Evolutionary conservation across 1,140 invertebrate species (phyloP).

Genomic region (Xylocopa sonorina): DNA sequence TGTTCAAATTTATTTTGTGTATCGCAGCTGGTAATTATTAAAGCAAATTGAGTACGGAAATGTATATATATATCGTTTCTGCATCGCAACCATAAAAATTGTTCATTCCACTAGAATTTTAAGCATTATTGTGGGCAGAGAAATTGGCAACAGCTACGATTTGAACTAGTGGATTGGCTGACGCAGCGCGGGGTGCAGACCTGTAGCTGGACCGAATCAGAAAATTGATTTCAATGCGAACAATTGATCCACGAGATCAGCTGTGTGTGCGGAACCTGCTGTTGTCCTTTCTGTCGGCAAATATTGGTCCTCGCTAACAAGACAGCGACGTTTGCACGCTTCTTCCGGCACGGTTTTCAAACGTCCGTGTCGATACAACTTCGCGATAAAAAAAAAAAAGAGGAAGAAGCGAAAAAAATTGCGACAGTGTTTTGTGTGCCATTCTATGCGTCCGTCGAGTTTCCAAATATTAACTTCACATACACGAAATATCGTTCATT

Average conservation of each 20-base stretch:
- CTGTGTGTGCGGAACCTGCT: conserved; percentile 60
- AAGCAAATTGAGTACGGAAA: too few relatives aligned
- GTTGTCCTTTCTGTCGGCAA: conserved; percentile 49
- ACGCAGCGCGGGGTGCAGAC: conserved; percentile 43
- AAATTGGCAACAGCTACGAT: background rate
- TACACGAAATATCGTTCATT: background rate
- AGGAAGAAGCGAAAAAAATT: too few relatives aligned
- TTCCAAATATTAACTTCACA: background rate
- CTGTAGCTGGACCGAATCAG: conserved; percentile 3
- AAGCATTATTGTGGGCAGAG: too few relatives aligned
- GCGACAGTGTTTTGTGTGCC: too few relatives aligned
- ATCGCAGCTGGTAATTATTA: too few relatives aligned
- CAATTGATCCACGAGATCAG: conserved; percentile 65
- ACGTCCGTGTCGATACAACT: conserved; percentile 16
- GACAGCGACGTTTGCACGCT: conserved; percentile 46
- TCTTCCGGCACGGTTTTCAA: conserved; percentile 37
- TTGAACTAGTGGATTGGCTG: conserved; percentile 42
- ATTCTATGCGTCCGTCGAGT: background rate
- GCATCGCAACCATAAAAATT: too few relatives aligned
- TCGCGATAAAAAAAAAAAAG: background rate
- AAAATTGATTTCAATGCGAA: conserved; percentile 66
- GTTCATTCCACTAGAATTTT: too few relatives aligned
- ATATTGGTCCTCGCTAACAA: conserved; percentile 59
- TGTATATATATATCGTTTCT: too few relatives aligned
- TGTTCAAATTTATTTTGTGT: too few relatives aligned